Evolutionary conservation across 2,888 invertebrate genomes (phyloP).

Genomic region (Odontocolon sp.): DNA sequence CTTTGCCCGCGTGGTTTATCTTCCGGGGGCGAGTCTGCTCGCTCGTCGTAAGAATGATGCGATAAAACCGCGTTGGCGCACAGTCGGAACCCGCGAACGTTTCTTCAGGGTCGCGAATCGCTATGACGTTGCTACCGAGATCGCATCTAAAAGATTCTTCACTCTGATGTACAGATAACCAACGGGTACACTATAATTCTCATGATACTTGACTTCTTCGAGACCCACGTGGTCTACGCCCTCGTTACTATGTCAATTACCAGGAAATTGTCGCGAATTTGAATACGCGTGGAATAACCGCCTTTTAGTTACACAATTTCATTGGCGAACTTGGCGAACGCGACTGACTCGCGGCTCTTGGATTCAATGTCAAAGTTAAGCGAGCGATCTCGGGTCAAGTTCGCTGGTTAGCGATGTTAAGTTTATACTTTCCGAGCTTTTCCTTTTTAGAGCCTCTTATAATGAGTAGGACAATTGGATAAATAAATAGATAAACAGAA

Average conservation of each 20-base stretch:
- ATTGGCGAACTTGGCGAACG: too few relatives aligned
- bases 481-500: neutral
- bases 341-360: slow-evolving; percentile 47
- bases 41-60: neutral
- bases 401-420: slow-evolving; percentile 21
- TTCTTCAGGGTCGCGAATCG: neutral
- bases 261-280: slow-evolving; percentile 65
- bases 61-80: neutral
- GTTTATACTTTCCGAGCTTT: too few relatives aligned
- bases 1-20: slow-evolving; percentile 6
- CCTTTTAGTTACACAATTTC: slow-evolving; percentile 62
- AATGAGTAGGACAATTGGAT: too few relatives aligned
- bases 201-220: too few relatives aligned
- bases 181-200: neutral
- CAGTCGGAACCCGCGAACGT: neutral
- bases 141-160: neutral
- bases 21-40: slow-evolving; percentile 24
- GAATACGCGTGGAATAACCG: slow-evolving; percentile 63
- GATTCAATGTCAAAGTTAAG: slow-evolving; percentile 68
- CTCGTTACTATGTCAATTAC: slow-evolving; percentile 48
- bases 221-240: slow-evolving; percentile 29
- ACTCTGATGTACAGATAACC: neutral
- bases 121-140: neutral
- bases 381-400: slow-evolving; percentile 58
- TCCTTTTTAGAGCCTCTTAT: too few relatives aligned